Evolutionary conservation across 1,140 invertebrate species (phyloP).

Genomic region (Microplitis demolitor): DNA sequence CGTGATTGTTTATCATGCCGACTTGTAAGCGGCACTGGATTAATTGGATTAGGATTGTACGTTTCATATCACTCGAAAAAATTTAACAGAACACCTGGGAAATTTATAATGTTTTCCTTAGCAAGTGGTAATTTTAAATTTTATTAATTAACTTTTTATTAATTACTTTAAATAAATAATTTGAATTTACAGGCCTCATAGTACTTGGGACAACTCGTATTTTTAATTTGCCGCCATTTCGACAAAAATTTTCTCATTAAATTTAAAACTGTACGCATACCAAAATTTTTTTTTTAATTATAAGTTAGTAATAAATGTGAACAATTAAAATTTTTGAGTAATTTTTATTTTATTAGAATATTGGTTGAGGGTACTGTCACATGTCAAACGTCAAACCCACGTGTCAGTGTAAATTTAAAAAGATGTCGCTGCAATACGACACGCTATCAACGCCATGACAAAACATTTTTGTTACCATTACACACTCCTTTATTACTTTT

Average conservation of each 20-base stretch:
- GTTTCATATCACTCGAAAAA: conserved; percentile 49
- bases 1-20: conserved; percentile 53
- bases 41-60: conserved; percentile 55
- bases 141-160: background rate
- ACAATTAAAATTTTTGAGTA: no score
- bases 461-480: no score
- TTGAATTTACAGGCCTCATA: conserved; percentile 39
- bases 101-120: conserved; percentile 42
- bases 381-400: background rate
- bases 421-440: no score
- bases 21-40: conserved; percentile 51
- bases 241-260: background rate
- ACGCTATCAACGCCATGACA: no score
- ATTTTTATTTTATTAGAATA: no score
- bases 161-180: background rate
- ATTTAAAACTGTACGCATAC: background rate
- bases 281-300: background rate
- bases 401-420: no score
- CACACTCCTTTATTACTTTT: no score
- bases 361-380: no score
- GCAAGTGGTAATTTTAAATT: conserved; percentile 39
- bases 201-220: conserved; percentile 46
- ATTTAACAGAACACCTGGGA: conserved; percentile 39
- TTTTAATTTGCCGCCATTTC: conserved; percentile 49
- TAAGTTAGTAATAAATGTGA: background rate